Base-by-base conservation (phyloP, 2,113 vertebrate species). In the Phalacrocorax pelagicus region DNA sequence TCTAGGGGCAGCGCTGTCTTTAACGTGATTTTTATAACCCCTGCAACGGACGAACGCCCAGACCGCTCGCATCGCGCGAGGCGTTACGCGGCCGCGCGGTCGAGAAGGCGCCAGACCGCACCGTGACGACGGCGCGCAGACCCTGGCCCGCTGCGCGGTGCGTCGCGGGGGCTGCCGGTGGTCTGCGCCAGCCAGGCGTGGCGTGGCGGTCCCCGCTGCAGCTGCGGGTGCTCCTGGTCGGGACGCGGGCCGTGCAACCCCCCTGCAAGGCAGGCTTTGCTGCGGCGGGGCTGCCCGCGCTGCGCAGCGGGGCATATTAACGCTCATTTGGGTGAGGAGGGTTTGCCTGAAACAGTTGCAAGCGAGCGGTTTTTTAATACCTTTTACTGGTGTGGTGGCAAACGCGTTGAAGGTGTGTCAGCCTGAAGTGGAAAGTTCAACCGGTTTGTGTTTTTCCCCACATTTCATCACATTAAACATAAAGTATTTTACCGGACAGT, bases 51-150 rank as follows among this genome's bases (percentile, higher is more conserved):
- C 46, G 20, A 21, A 17, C 2, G 4, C 23, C 4, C 13, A 3
- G 54, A 24, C 32, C 40, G 1, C 44, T n/a, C 10, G 26, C 11
- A 0, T 11, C 3, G 20, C 3, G 46, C 9, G 47, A 4, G 0
- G 12, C 7, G 0, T 10, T 21, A 4, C 7, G 1, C 2, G 38
- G 5, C 10, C 29, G 1, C 1, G 19, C 5, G 1, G 40, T 22
- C 29, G 3, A 13, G 30, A 5, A 6, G 69, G 23, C 44, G 30
- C 19, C 6, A 2, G 58, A 21, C 13, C 11, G 11, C 11, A 5
- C 24, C 0, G 12, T 6, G 11, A 4, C 12, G 12, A 27, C 15
- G 1, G 17, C 1, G 14, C 66, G 4, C 42, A 3, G 13, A 4
- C 5, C n/a, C 58, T 7, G 22, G 9, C 21, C 61, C 6, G 0